These are phyloP conservation scores for Calliopum simillimum DNA, from an alignment of 2,888 invertebrate genomes.

Conservation along the genomic window DNA sequence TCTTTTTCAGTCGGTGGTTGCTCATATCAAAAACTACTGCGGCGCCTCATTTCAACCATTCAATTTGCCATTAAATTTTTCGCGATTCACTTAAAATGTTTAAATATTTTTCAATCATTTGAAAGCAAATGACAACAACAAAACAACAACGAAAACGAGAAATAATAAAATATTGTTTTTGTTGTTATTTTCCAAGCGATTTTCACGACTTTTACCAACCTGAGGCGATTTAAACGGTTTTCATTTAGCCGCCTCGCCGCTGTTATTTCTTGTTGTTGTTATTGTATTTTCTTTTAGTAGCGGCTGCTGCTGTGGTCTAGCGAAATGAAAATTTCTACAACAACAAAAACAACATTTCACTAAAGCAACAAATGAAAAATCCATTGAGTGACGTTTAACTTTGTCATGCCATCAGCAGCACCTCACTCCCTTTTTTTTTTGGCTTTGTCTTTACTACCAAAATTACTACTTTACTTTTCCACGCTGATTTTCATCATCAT, in stretches of 20 bases:
- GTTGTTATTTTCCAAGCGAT: not conserved
- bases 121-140: too few relatives aligned
- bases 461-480: not conserved
- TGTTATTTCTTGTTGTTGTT: not conserved
- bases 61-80: too few relatives aligned
- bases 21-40: too few relatives aligned
- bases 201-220: constrained; percentile 7
- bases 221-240: constrained; percentile 2
- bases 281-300: not conserved
- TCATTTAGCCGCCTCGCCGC: not conserved
- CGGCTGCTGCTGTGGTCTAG: not conserved
- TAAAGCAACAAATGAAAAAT: constrained; percentile 26
- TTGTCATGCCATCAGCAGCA: too few relatives aligned
- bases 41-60: too few relatives aligned
- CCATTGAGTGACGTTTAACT: constrained; percentile 20
- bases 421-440: not conserved
- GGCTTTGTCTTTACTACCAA: not conserved
- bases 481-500: constrained; percentile 8
- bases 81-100: not conserved
- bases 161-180: not conserved
- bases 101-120: not conserved
- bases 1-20: too few relatives aligned
- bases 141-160: too few relatives aligned
- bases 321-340: constrained; percentile 17
- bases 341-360: too few relatives aligned